These are phyloP conservation scores for Drosophila nasuta DNA, from an alignment of 1,140 invertebrate species.

Conservation along the genomic window DNA sequence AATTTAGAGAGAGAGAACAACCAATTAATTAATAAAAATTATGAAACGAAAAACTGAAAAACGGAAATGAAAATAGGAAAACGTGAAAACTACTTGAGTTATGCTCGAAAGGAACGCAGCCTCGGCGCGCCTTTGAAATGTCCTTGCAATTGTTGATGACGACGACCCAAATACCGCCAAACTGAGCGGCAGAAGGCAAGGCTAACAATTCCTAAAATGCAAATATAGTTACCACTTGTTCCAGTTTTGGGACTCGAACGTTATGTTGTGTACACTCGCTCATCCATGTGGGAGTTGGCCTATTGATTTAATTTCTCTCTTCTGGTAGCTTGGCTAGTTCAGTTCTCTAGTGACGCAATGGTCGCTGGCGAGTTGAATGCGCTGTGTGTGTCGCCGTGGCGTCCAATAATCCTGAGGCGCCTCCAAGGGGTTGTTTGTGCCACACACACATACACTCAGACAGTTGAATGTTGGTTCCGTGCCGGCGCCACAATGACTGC, in stretches of 20 bases:
- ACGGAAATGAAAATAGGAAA: slow-evolving; percentile 26
- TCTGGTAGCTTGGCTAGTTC: no score
- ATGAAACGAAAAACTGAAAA: slow-evolving; percentile 49
- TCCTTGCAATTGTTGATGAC: slow-evolving; percentile 61
- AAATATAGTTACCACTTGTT: slow-evolving; percentile 59
- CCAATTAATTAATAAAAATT: slow-evolving; percentile 78
- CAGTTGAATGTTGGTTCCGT: slow-evolving; percentile 29
- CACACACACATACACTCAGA: slow-evolving; percentile 8
- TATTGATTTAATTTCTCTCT: slow-evolving; percentile 73
- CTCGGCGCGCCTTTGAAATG: slow-evolving; percentile 62
- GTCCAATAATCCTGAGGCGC: slow-evolving; percentile 54
- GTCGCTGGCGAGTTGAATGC: slow-evolving; percentile 64
- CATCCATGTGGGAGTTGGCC: slow-evolving; percentile 71
- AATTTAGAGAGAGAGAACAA: slow-evolving; percentile 29
- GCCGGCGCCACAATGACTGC: slow-evolving; percentile 75
- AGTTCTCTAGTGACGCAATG: slow-evolving; percentile 66
- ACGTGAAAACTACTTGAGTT: slow-evolving; percentile 68
- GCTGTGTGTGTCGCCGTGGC: slow-evolving; percentile 43
- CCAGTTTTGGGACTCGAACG: slow-evolving; percentile 51
- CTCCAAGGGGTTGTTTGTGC: slow-evolving; percentile 72
- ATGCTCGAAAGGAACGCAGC: slow-evolving; percentile 50
- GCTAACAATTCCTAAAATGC: slow-evolving; percentile 50
- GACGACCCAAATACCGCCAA: slow-evolving; percentile 57
- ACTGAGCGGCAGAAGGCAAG: slow-evolving; percentile 3
- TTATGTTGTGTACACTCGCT: neutral